Evolutionary conservation across 1,140 invertebrate species (phyloP), one percentile per base, ranked within the genome.

Genomic region (Zaprionus nigranus): DNA sequence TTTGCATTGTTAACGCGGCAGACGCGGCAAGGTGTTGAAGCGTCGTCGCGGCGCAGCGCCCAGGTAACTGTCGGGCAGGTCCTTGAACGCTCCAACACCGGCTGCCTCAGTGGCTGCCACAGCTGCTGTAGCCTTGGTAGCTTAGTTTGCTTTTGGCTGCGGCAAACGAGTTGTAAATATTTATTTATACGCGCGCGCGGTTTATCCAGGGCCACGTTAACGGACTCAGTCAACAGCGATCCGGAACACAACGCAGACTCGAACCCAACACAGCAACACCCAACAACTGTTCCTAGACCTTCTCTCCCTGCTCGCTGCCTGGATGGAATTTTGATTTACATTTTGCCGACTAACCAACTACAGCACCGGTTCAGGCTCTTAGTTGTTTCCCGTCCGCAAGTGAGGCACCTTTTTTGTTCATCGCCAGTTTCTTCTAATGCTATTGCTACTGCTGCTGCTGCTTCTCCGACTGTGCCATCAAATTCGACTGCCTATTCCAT

Each of bases 151-250:
- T 82, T 73, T 81, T 90, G 81, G 81, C 72, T 85, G 85, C 85
- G 86, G 85, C 85, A 90, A 90, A 90, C 85, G 85, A 90, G 85
- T 90, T 90, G 85, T 90, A 90, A 90, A 90, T 90, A 90, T 90
- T 90, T 90, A 90, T 90, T 90, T 90, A 90, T 90, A 90, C 85
- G 73, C 81, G 85, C 72, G 43, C 76, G 81, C 85, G 84, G 84
- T 78, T 80, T 83, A 81, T 79, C 75, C 76, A 60, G 56, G 61
- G 74, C 68, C 68, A 87, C 84, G 75, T 88, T 86, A 84, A 87
- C 82, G 74, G 84, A 73, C 76, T 69, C 40, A 46, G 81, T 64
- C 63, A 78, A 43, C 70, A 65, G 22, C 43, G 40, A 69, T 43
- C 65, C 38, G 64, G 64, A 43, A 46, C 56, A 34, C 28, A 38